phyloP scores from a whole-genome alignment of 1,140 invertebrate genomes.

The Lineus longissimus region DNA sequence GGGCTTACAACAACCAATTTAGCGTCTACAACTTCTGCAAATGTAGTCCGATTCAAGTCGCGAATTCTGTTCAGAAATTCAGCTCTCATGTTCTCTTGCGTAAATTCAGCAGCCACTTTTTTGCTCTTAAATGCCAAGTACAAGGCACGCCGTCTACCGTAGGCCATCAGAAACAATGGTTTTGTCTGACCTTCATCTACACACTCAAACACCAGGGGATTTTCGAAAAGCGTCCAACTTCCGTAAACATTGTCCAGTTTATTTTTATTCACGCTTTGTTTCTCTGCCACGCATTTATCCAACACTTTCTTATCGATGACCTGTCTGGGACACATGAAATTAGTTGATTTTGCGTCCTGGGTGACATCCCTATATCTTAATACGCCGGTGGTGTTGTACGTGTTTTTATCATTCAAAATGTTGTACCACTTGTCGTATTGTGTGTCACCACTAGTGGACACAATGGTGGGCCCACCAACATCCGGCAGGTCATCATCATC shows the following conservation, averaged over 20 bases:
- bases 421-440: not conserved
- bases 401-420: not conserved
- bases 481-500: not conserved
- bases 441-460: not conserved
- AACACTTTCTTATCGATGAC: not conserved
- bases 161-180: not conserved
- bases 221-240: not conserved
- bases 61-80: not conserved
- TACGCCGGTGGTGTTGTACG: not conserved
- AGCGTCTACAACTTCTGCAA: not conserved
- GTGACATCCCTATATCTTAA: not conserved
- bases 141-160: not conserved
- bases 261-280: not conserved
- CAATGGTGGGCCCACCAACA: too few species aligned
- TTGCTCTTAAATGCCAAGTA: not conserved
- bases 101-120: not conserved
- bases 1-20: not conserved
- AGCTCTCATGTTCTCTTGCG: not conserved
- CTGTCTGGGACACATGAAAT: not conserved
- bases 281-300: not conserved
- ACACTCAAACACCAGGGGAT: not conserved
- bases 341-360: not conserved
- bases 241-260: not conserved
- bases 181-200: not conserved
- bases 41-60: not conserved